Conservation (phyloP, 2,888 invertebrate species). For the Capitulum mitella region DNA sequence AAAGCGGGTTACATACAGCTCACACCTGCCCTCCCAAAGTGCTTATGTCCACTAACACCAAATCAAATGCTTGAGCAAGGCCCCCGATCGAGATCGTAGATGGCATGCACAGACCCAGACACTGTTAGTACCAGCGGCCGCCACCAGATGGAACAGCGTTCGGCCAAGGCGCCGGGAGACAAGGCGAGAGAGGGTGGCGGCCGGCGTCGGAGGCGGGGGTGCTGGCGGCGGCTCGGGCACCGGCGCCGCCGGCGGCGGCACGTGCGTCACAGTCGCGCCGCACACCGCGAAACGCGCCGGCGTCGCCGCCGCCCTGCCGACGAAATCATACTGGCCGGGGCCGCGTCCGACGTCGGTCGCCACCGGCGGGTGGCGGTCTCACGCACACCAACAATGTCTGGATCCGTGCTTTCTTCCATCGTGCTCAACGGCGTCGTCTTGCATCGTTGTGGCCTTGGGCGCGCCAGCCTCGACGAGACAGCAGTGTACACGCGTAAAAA, state of each 20-base stretch:
- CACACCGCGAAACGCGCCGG: background rate
- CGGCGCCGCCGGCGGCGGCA: background rate
- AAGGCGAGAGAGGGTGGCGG: background rate
- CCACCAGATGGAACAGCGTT: background rate
- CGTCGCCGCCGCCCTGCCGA: too few species aligned
- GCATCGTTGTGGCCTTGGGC: conserved; percentile 8
- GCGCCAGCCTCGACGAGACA: conserved; percentile 3
- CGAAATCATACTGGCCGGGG: too few species aligned
- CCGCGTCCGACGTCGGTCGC: background rate
- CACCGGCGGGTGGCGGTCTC: background rate
- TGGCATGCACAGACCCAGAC: conserved; percentile 23
- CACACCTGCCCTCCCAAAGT: background rate
- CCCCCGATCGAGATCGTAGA: background rate
- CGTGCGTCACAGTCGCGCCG: background rate
- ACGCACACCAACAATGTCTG: background rate
- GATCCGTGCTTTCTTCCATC: conserved; percentile 14
- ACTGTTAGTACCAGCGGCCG: conserved; percentile 1
- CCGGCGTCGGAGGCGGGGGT: background rate
- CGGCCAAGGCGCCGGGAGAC: background rate
- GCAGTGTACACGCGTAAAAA: background rate
- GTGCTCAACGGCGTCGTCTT: background rate
- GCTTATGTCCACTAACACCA: background rate
- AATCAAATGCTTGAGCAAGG: background rate
- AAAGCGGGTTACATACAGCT: background rate
- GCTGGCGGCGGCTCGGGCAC: too few species aligned